These are phyloP conservation scores for Gobius niger DNA, from an alignment of 2,113 vertebrate genomes.

Conservation along the genomic window DNA sequence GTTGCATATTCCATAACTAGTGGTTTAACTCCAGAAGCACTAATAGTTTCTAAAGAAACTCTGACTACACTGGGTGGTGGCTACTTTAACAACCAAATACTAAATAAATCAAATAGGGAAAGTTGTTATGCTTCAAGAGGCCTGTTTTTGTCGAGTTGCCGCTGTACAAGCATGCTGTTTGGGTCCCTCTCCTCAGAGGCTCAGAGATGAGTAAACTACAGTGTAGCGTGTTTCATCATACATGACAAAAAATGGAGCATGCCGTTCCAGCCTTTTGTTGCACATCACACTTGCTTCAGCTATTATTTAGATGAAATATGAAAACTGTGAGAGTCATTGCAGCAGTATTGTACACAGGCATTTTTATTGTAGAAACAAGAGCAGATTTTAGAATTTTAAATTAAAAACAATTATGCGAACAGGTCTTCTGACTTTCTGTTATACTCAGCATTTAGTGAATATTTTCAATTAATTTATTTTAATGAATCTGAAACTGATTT, in stretches of 20 bases:
- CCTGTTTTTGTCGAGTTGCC: conserved; percentile 23
- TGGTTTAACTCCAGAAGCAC: too few relatives aligned
- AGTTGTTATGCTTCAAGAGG: conserved; percentile 33
- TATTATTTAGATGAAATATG: conserved; percentile 14
- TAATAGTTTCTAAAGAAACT: background rate
- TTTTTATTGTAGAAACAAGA: conserved; percentile 36
- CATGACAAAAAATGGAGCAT: conserved; percentile 33
- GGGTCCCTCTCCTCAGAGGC: conserved; percentile 11
- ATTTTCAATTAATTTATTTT: background rate
- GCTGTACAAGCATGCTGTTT: conserved; percentile 23
- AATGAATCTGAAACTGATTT: background rate
- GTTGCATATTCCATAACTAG: too few relatives aligned
- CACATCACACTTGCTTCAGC: conserved; percentile 26
- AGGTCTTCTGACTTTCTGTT: conserved; percentile 21
- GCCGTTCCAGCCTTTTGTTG: conserved; percentile 29
- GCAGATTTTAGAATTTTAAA: conserved; percentile 53
- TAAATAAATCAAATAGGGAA: conserved; percentile 19
- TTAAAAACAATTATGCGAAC: conserved; percentile 51
- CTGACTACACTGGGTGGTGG: background rate
- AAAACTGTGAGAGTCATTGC: conserved; percentile 16
- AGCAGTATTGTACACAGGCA: conserved; percentile 24
- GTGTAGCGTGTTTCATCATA: conserved; percentile 52
- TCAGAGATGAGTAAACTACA: conserved; percentile 35
- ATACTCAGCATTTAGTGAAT: background rate
- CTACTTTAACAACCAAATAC: conserved; percentile 13